Evolutionary conservation across 2,888 invertebrate genomes (phyloP), one percentile per base, ranked within the genome.

Genomic region (Drosophila glabriapex): DNA sequence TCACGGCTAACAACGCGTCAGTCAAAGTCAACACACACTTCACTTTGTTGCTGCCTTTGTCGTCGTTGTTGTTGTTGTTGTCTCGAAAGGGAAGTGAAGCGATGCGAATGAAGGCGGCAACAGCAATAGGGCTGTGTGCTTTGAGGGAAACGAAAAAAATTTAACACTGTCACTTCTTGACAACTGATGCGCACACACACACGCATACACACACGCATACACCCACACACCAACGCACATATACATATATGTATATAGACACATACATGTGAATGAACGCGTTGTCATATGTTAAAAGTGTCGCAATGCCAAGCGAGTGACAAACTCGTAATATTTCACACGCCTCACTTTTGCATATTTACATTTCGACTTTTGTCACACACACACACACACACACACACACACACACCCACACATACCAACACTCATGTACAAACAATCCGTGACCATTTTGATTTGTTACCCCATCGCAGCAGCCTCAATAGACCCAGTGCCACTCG

Each of bases 11-110:
- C 85, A 87, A 87, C 85, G 79, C 90, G 85, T 89, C 85, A 85
- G 89, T 85, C 85, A 85, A 85, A 85, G 85, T 85, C 85, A 82
- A 85, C 88, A 85, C 71, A 80, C 76, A 85, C 85, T 85, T 90
- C 81, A 85, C 76, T 68, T 81, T 68, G 59, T 58, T 63, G 69
- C 64, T 71, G 52, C 58, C 61, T 50, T 28, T 60, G 50, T 16
- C 53, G 53, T 25, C 35, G 19, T 76, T 71, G 46, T 60, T 61
- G 68, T 37, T 59, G 66, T 22, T 73, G 35, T 49, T 72, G 66
- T 46, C 22, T 41, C 9, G 25, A 46, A 46, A 46, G 41, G 14
- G 37, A 35, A 39, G 39, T 14, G 43, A 49, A 50, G 31, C 28
- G 55, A 43, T 58, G 58, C 49, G 54, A 49, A 54, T 58, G 60